Evolutionary conservation across 1,140 invertebrate genomes (phyloP).

Genomic region (Ostrea denselamellosa): DNA sequence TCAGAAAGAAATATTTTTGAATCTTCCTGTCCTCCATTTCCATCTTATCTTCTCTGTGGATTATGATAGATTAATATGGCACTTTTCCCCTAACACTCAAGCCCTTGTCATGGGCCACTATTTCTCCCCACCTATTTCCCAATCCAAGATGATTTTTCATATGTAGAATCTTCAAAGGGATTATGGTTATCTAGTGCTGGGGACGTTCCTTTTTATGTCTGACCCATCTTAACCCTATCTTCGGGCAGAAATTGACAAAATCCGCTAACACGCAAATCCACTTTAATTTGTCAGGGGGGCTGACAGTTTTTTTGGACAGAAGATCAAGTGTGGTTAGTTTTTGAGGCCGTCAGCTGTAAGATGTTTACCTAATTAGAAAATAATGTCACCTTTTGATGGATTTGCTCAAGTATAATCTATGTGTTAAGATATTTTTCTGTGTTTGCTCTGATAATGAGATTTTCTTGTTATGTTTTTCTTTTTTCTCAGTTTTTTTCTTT

Average conservation of each 20-base stretch:
- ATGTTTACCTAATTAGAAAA: conserved; percentile 24
- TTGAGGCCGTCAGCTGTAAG: background rate
- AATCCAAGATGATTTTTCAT: conserved; percentile 23
- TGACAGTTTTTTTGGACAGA: background rate
- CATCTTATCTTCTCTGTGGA: background rate
- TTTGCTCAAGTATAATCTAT: background rate
- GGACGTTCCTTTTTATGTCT: conserved; percentile 34
- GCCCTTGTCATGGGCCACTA: background rate
- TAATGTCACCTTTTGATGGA: background rate
- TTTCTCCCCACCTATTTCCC: background rate
- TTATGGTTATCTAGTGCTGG: conserved; percentile 19
- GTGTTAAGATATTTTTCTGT: background rate
- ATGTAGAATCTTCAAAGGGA: conserved; percentile 27
- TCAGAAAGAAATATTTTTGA: background rate
- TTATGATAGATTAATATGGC: conserved; percentile 31
- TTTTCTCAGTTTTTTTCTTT: too few relatives aligned
- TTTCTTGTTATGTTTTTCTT: background rate
- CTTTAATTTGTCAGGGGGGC: background rate
- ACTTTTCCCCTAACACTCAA: background rate
- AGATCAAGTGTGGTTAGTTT: background rate
- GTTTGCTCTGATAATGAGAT: background rate
- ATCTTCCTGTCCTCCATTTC: background rate
- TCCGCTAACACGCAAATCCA: conserved; percentile 27
- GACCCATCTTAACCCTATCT: conserved; percentile 22
- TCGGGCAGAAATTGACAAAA: conserved; percentile 32